A percentile compares a stretch with the other conserved stretches of the same genome.
Evolutionary conservation across 2,797 vertebrate species (phyloP).

Genomic region (Serranus cabrilla): DNA sequence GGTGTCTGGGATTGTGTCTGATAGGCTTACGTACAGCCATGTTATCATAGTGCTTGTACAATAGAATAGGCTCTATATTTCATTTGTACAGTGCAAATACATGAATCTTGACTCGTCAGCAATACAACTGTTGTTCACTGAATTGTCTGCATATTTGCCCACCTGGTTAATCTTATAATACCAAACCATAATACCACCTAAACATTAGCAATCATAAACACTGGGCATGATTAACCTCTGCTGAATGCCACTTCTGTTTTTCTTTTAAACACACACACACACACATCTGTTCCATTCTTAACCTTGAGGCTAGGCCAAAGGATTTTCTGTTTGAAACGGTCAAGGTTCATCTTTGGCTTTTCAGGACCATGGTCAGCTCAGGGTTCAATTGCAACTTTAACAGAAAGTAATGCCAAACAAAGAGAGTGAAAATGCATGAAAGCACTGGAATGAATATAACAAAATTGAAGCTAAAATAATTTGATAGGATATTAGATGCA

Average conservation of each 20-base stretch:
- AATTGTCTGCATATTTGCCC: no score
- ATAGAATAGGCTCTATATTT: no score
- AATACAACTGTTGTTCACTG: no score
- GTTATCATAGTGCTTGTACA: no score
- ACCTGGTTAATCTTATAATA: no score
- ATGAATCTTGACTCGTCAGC: no score
- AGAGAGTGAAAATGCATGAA: background rate
- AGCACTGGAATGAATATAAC: background rate
- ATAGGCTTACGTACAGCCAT: no score
- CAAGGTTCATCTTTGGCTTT: slow-evolving; percentile 9
- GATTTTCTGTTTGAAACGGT: background rate
- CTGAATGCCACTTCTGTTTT: background rate
- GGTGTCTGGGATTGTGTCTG: no score
- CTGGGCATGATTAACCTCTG: slow-evolving; percentile 9
- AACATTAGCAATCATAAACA: slow-evolving; percentile 4
- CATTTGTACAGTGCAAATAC: no score
- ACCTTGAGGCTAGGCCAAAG: no score
- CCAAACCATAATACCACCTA: no score
- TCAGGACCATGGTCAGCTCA: slow-evolving; percentile 75
- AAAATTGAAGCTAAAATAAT: background rate
- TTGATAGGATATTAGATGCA: background rate
- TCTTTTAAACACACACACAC: background rate
- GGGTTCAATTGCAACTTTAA: background rate
- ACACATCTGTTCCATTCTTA: background rate
- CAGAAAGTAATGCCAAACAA: background rate